Evolutionary conservation across 1,140 invertebrate genomes (phyloP), one percentile per base, ranked within the genome.

Genomic region (Bradynema listronoti): DNA sequence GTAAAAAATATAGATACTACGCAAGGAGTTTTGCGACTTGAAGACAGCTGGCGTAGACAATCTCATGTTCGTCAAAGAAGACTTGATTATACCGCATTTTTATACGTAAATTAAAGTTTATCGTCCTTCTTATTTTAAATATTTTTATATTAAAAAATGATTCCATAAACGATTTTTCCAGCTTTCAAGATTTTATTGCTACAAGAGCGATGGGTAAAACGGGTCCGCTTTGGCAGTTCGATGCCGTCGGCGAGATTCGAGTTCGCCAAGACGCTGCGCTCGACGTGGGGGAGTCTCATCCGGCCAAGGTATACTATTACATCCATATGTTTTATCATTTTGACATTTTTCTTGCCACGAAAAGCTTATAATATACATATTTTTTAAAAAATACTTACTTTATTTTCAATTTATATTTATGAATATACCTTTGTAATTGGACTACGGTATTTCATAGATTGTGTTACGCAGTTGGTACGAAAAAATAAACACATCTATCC

Each of bases 401-500:
- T n/a, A n/a, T n/a, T n/a, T n/a, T n/a, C n/a, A n/a, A n/a, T n/a
- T n/a, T n/a, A n/a, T n/a, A n/a, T n/a, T n/a, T n/a, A n/a, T n/a
- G n/a, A n/a, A n/a, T n/a, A n/a, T n/a, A n/a, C n/a, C n/a, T n/a
- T n/a, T n/a, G n/a, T n/a, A n/a, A n/a, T n/a, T 39, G 36, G 19
- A 19, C 19, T 39, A 7, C 29, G 7, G 22, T 47, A 24, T 51
- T 64, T 66, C 19, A n/a, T 95, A 97, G 85, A 91, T 98, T 4
- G 83, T 94, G 32, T 79, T 96, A 14, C 83, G 88, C 80, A 81
- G 79, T 56, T 98, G 94, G 93, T 99, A 97, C 79, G 94, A 98
- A 79, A 84, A 93, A 97, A 98, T 78, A 98, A 99, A 78, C 95
- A 99, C 72, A 99, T 99, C 58, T 99, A 98, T 75, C 95, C 95